Base-by-base conservation (phyloP, 2,888 invertebrate species). In the Tetragonula carbonaria region DNA sequence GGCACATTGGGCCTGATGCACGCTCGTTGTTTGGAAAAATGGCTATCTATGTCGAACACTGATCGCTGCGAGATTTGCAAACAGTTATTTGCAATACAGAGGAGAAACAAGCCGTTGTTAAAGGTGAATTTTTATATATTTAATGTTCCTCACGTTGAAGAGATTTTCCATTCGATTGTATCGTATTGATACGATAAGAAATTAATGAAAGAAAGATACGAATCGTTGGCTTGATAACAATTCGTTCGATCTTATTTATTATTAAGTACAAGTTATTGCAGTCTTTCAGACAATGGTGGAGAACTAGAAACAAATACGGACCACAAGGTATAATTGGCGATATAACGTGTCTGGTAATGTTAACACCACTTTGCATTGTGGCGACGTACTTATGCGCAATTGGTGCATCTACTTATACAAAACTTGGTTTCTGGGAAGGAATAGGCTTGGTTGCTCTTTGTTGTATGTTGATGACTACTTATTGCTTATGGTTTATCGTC, bases 31-130 rank as follows among this genome's bases (percentile, higher is more conserved):
- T 93, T 96, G 72, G 96, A 96, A 91, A 95, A 94, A 83, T 96
- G 96, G 96, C 94, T 96, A 5, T 95, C 95, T 33, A 92, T 95
- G 4, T 95, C 95, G 45, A 95, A 95, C 87, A 95, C 95, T 23
- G 95, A 95, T 73, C 92, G 92, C 51, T 96, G 96, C 92, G 96
- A 96, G 91, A 95, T 96, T 80, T 96, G 96, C 93, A 94, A 95
- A 87, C 95, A 95, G 89, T 91, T 93, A 62, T 96, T 95, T 90
- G 91, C 93, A 55, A 93, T 95, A n/a, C 90, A 93, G 50, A 94
- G 94, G 74, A 93, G 91, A 75, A 92, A 95, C 59, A 95, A 94
- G 85, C 94, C 95, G 3, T 90, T 95, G 38, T 88, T 88, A 45
- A 93, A 95, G 94, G 95, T 95, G 91, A 82, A 16, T 70, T 23